These are phyloP conservation scores for Chlamydotis undulata DNA, from an alignment of 2,113 vertebrate species.

Conservation along the genomic window DNA sequence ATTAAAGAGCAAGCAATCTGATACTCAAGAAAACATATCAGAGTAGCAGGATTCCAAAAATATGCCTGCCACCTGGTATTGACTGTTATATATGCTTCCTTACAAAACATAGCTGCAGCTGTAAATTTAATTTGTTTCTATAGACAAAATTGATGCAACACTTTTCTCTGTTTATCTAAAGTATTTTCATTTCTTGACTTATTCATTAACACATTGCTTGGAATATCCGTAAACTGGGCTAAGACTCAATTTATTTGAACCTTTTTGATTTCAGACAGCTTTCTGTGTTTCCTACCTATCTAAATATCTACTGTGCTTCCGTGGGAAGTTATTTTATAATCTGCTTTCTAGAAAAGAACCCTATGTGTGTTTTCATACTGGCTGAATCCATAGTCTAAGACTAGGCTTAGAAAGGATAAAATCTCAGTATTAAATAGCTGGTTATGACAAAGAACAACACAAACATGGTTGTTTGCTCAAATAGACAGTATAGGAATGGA, in stretches of 20 bases:
- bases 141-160: constrained; percentile 21
- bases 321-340: neutral
- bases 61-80: constrained; percentile 15
- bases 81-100: neutral
- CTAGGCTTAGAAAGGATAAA: neutral
- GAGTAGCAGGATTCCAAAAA: constrained; percentile 32
- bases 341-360: neutral
- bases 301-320: neutral
- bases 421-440: neutral
- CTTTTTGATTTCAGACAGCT: neutral
- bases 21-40: constrained; percentile 15
- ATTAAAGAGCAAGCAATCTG: constrained; percentile 21
- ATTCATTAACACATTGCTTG: constrained; percentile 16
- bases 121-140: constrained; percentile 24
- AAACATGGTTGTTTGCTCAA: neutral
- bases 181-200: constrained; percentile 24
- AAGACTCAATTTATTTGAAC: neutral
- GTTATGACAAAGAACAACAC: neutral
- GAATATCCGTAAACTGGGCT: neutral
- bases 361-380: neutral
- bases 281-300: neutral
- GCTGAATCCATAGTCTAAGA: neutral
- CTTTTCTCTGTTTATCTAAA: constrained; percentile 28
- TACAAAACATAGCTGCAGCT: constrained; percentile 30
- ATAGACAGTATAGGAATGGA: neutral